Evolutionary conservation across 2,113 vertebrate species (phyloP).

Genomic region (Hyla sarda): DNA sequence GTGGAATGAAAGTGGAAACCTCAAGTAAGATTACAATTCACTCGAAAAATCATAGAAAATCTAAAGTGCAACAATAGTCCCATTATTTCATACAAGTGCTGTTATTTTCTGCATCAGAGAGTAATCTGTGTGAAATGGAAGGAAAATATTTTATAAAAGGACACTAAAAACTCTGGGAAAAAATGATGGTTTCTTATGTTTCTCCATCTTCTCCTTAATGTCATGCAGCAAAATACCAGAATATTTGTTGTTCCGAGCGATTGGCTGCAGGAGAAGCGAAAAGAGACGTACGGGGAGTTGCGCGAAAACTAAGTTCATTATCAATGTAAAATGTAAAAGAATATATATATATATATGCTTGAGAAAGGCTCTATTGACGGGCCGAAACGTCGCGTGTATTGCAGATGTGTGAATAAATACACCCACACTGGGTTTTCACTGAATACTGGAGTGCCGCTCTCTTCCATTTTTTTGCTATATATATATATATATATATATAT

Average conservation of each 20-base stretch:
- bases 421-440: no score
- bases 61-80: constrained; percentile 3
- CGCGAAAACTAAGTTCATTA: neutral
- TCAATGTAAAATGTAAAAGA: neutral
- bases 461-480: no score
- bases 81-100: constrained; percentile 46
- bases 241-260: neutral
- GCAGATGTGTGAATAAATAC: no score
- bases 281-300: no score
- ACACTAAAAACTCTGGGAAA: neutral
- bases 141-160: constrained; percentile 37
- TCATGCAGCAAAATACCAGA: constrained; percentile 30
- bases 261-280: neutral
- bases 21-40: constrained; percentile 65
- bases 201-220: neutral
- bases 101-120: constrained; percentile 15
- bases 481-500: no score
- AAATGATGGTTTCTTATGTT: neutral
- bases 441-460: no score
- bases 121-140: constrained; percentile 20
- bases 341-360: no score
- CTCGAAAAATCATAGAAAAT: constrained; percentile 4
- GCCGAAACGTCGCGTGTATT: no score
- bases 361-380: no score
- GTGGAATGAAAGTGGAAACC: constrained; percentile 4